Percentiles rank a stretch among this genome's conserved stretches.
Conservation (phyloP, 2,113 vertebrate genomes). For the Semicossyphus pulcher region DNA sequence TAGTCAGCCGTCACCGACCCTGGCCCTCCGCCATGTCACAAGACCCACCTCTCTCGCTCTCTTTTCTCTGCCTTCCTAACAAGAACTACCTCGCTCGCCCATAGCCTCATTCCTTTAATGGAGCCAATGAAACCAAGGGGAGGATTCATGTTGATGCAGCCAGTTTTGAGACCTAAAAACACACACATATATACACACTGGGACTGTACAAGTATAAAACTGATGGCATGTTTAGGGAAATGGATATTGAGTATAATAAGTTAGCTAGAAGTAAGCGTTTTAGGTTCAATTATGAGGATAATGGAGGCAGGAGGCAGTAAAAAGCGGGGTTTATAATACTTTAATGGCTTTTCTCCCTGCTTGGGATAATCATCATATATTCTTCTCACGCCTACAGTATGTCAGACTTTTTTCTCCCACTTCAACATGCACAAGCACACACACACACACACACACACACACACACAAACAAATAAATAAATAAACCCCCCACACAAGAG, state of each 20-base stretch:
- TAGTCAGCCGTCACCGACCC: conserved; percentile 78
- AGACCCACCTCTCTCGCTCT: conserved; percentile 30
- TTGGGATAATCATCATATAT: conserved; percentile 6
- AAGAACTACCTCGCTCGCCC: conserved; percentile 32
- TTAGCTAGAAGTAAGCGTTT: neutral
- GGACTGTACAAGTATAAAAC: neutral
- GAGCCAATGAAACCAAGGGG: conserved; percentile 65
- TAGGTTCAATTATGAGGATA: conserved; percentile 8
- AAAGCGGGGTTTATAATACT: conserved; percentile 25
- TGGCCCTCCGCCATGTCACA: conserved; percentile 71
- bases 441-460: conserved; percentile 1
- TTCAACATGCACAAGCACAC: neutral
- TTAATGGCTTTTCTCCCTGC: too few relatives aligned
- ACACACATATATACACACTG: too few relatives aligned
- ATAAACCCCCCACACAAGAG: neutral
- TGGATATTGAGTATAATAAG: conserved; percentile 26
- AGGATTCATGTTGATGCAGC: conserved; percentile 61
- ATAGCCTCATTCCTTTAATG: conserved; percentile 75
- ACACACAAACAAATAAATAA: neutral
- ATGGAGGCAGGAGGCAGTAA: conserved; percentile 24
- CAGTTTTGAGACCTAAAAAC: conserved; percentile 22
- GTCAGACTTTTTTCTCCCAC: neutral
- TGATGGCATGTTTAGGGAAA: conserved; percentile 25
- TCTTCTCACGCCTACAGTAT: neutral
- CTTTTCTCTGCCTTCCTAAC: conserved; percentile 34